Evolutionary conservation across 2,797 vertebrate genomes (phyloP).

Genomic region (Gephyroberyx darwinii): DNA sequence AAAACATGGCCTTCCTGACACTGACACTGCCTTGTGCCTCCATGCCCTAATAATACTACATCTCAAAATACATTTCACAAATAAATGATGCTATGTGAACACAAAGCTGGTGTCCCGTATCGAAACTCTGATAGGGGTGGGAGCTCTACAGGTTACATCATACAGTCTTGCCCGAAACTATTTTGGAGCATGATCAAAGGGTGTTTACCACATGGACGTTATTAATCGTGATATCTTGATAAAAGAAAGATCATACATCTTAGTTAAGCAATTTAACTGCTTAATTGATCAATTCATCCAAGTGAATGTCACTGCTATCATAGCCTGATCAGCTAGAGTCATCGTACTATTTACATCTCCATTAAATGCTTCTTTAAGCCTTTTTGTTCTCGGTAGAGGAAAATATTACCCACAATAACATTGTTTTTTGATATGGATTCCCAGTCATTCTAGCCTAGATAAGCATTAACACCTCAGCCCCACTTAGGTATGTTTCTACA

Average conservation of each 20-base stretch:
- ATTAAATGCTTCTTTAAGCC: too few species aligned
- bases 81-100: conserved; percentile 6
- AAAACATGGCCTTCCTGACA: conserved; percentile 57
- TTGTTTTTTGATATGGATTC: too few species aligned
- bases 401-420: too few species aligned
- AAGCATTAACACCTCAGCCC: too few species aligned
- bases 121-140: conserved; percentile 36
- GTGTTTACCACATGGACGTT: conserved; percentile 8
- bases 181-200: background rate
- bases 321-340: too few species aligned
- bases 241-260: background rate
- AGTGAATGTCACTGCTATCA: too few species aligned
- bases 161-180: conserved; percentile 46
- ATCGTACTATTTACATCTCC: too few species aligned
- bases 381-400: too few species aligned
- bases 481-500: too few species aligned
- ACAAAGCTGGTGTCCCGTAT: conserved; percentile 13
- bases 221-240: background rate
- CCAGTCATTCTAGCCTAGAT: too few species aligned
- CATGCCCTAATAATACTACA: conserved; percentile 14
- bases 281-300: too few species aligned
- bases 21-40: background rate
- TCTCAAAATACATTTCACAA: background rate
- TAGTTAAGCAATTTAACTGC: background rate
- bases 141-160: conserved; percentile 59